Percentiles rank a stretch among this genome's conserved stretches.
phyloP scores from a whole-genome alignment of 1,140 invertebrate species.

The Palaemon carinicauda region DNA sequence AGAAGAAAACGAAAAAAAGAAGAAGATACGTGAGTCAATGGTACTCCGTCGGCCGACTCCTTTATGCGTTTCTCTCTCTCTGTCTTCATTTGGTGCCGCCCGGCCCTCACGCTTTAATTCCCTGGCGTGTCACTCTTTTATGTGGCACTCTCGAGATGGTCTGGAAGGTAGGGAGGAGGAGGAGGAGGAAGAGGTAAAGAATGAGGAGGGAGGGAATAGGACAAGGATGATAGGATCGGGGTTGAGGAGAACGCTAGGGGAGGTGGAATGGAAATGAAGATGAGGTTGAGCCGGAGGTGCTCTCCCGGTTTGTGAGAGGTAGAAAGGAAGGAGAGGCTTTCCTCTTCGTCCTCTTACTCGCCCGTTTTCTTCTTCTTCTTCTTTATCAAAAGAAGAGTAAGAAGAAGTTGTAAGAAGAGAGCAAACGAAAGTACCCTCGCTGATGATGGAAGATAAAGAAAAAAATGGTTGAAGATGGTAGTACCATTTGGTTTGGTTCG shows the following conservation, averaged over 20 bases:
- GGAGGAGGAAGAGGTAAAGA: not conserved
- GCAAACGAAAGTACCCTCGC: not conserved
- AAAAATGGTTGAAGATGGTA: too few relatives aligned
- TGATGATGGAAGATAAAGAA: too few relatives aligned
- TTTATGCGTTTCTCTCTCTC: not conserved
- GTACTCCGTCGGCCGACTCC: not conserved
- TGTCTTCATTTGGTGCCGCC: constrained; percentile 32
- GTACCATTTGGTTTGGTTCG: too few relatives aligned
- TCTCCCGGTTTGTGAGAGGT: not conserved
- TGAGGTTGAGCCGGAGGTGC: not conserved
- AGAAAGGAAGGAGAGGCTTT: not conserved
- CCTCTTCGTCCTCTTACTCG: too few relatives aligned
- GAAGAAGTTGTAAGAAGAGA: not conserved
- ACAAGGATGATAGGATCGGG: not conserved
- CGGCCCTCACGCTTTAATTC: constrained; percentile 26
- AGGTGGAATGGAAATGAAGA: not conserved
- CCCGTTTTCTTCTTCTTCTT: too few relatives aligned
- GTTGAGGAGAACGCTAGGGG: not conserved
- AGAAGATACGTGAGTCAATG: not conserved
- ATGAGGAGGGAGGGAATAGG: not conserved
- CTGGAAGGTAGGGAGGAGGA: too few relatives aligned
- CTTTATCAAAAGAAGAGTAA: not conserved
- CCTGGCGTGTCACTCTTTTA: constrained; percentile 5
- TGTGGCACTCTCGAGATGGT: not conserved
- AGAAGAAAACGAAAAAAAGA: not conserved